Percentiles rank a stretch among this genome's conserved stretches.
These are phyloP conservation scores for Hydractinia echinata DNA, from an alignment of 30 jellyfish, hydroid and myxozoan genomes.

Conservation along the genomic window DNA sequence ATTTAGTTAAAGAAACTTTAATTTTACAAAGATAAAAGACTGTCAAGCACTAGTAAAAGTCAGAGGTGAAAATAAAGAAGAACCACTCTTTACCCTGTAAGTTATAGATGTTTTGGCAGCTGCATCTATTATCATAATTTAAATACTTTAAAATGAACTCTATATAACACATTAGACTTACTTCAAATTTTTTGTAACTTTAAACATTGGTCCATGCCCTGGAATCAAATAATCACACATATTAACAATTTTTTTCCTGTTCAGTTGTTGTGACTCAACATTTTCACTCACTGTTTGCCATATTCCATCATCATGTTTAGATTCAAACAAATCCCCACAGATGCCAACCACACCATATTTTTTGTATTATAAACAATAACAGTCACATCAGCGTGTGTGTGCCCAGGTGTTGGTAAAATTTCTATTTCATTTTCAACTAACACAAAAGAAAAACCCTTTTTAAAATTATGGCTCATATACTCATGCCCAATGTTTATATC, in stretches of 20 bases:
- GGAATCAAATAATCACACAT: slow-evolving; percentile 84
- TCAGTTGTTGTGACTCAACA: slow-evolving; percentile 60
- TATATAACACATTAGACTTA: too few relatives aligned
- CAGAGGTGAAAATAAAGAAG: too few relatives aligned
- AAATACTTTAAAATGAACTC: too few relatives aligned
- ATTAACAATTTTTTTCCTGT: slow-evolving; percentile 43
- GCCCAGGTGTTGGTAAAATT: slow-evolving; percentile 96
- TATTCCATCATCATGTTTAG: slow-evolving; percentile 64
- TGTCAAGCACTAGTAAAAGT: too few relatives aligned
- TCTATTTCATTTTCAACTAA: slow-evolving; percentile 40
- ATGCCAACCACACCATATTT: slow-evolving; percentile 74
- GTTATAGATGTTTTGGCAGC: too few relatives aligned
- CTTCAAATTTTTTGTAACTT: slow-evolving; percentile 22
- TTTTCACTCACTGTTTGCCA: slow-evolving; percentile 84
- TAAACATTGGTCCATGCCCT: slow-evolving; percentile 96
- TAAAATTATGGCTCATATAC: slow-evolving; percentile 57
- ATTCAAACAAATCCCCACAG: slow-evolving; percentile 94
- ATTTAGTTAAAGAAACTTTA: too few relatives aligned
- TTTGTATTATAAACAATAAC: slow-evolving; percentile 43
- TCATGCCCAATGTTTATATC: slow-evolving; percentile 67
- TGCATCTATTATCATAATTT: too few relatives aligned
- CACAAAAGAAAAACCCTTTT: slow-evolving; percentile 50
- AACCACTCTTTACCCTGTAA: too few relatives aligned
- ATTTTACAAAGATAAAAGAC: too few relatives aligned
- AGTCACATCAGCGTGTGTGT: slow-evolving; percentile 81